Evolutionary conservation across 2,888 invertebrate genomes (phyloP), one percentile per base, ranked within the genome.

Genomic region (Dastarcus helophoroides): DNA sequence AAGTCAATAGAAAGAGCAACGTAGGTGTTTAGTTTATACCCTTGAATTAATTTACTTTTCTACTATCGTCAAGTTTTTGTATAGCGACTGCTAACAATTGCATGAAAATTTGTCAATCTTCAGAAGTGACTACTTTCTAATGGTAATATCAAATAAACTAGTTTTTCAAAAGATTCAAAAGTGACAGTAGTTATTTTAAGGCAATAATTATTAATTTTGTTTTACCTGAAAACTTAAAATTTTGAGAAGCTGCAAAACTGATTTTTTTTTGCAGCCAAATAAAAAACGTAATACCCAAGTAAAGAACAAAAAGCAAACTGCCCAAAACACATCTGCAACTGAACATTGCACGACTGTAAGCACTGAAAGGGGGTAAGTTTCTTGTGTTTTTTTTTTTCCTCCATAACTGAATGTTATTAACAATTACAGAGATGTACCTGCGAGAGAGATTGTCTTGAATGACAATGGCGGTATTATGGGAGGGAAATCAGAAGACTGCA

Each of bases 291-390:
- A 48, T 37, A 51, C 53, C 44, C 58, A 56, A 47, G 50, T 46
- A 41, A 51, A 49, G 39, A 51, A 55, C 39, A 54, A 52, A 30
- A 39, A 41, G 21, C 46, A 44, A 21, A 29, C 28, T 24, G 29
- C 40, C 8, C 31, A 34, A 35, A n/a, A n/a, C n/a, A n/a, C n/a
- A n/a, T n/a, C n/a, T n/a, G n/a, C n/a, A n/a, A n/a, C n/a, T n/a
- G 53, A 52, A 24, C 47, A 54, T 31, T 43, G 54, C 32, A 41
- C 58, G 42, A 58, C 58, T 31, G 53, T 58, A 28, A 59, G 54
- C 50, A 59, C 58, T 17, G 56, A 54, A 25, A 47, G 43, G 32
- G 60, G 60, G 60, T 60, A 51, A 48, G 56, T 49, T 37, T 9
- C 17, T 41, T 14, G 23, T 22, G 31, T 3, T 7, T 17, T 14